A percentile compares a stretch with the other conserved stretches of the same genome.
phyloP scores from a whole-genome alignment of 2,888 invertebrate genomes.

The Megamerina dolium region DNA sequence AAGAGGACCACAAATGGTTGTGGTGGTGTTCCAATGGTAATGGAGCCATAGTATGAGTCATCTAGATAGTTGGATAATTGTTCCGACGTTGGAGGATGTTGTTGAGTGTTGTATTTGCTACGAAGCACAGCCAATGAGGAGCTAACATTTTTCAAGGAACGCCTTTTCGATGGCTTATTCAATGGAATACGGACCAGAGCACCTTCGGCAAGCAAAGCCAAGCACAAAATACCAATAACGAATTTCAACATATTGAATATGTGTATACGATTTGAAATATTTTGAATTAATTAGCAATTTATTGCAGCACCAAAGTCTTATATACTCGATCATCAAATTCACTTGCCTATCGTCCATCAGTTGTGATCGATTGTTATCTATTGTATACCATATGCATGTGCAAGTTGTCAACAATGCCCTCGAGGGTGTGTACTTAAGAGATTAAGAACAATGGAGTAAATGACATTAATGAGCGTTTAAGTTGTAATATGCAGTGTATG shows the following conservation, averaged over 20 bases:
- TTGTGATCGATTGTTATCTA: no score
- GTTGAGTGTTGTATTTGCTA: slow-evolving; percentile 17
- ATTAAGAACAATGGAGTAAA: no score
- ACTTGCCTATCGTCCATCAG: no score
- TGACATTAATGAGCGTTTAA: no score
- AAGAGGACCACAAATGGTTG: slow-evolving; percentile 92
- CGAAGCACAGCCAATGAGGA: slow-evolving; percentile 18
- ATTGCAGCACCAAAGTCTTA: no score
- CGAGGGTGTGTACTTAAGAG: no score
- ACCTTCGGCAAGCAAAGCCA: slow-evolving; percentile 16
- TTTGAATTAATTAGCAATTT: no score
- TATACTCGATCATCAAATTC: no score
- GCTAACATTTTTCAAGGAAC: slow-evolving; percentile 13
- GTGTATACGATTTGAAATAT: no score
- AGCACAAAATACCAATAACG: slow-evolving; percentile 5
- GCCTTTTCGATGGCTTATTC: slow-evolving; percentile 3
- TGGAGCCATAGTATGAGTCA: slow-evolving; percentile 43
- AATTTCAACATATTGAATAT: slow-evolving; percentile 8
- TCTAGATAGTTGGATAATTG: slow-evolving; percentile 27
- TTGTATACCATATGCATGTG: no score
- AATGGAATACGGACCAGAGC: slow-evolving; percentile 14
- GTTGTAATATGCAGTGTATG: no score
- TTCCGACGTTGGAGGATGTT: slow-evolving; percentile 2
- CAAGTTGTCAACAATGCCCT: no score
- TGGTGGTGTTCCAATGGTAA: slow-evolving; percentile 80